Base-by-base conservation (phyloP, 2,797 vertebrate species). In the Sebastes flavidus region DNA sequence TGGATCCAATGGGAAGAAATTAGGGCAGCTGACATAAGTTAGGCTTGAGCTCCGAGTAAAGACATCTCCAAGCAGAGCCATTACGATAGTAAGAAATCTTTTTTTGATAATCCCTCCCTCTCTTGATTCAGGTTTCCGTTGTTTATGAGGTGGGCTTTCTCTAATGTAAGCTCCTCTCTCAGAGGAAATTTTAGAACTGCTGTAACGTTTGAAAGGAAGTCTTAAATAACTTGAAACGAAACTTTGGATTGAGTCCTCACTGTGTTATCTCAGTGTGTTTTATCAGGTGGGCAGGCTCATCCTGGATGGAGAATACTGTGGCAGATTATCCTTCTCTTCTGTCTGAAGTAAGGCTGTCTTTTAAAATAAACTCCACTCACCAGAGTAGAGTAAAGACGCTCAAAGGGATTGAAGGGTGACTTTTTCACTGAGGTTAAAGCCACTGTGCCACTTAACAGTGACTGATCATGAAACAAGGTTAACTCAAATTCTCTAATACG, bases 271-370 rank as follows among this genome's bases (percentile, higher is more conserved):
- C 6, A 38, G 81, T 55, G 54, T 30, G 49, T 73, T 77, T 93
- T 88, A 92, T 93, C 90, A 89, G 89, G 83, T 80, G 79, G 70
- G 68, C 49, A 72, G 68, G 68, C 81, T 90, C 82, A 88, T 90
- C 78, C 75, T 70, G 71, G 71, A 68, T 83, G 75, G 84, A 81
- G 90, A 89, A 85, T 72, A 88, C 62, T 14, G 67, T 55, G 32
- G 61, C 32, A 88, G 88, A 91, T 94, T 91, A 91, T 81, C 84
- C 88, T 22, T 86, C 87, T 85, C 54, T 59, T 86, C 81, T 80
- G 80, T 80, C 78, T 68, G 55, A 59, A 88, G 46, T 82, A 63
- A 85, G 72, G 22, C 58, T 81, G 65, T 76, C 59, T 82, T 83
- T 12, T 14, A 38, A 68, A 66, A 61, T 42, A 75, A 86, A 75